phyloP scores from a whole-genome alignment of 2,888 invertebrate genomes.

The Drosophila nr. perissopoda region DNA sequence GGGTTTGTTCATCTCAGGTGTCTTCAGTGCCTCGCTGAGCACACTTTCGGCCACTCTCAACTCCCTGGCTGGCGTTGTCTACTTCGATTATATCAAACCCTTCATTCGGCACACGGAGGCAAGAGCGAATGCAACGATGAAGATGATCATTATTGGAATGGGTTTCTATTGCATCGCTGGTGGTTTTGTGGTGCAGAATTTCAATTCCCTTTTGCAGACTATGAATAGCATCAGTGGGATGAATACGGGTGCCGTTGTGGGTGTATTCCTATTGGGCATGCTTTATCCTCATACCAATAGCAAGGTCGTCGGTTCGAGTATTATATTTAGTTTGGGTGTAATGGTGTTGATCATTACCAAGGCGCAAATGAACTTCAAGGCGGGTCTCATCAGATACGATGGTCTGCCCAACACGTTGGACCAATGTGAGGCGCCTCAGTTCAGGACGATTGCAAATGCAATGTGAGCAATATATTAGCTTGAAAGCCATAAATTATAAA shows the following conservation, averaged over 20 bases:
- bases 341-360: constrained; percentile 79
- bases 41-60: constrained; percentile 87
- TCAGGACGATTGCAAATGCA: constrained; percentile 51
- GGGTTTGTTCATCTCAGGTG: constrained; percentile 87
- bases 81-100: constrained; percentile 86
- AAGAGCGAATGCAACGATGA: constrained; percentile 86
- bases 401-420: constrained; percentile 76
- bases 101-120: constrained; percentile 84
- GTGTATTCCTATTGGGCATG: constrained; percentile 89
- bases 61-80: constrained; percentile 86
- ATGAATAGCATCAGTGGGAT: constrained; percentile 85
- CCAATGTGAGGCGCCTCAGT: constrained; percentile 69
- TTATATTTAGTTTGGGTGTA: constrained; percentile 70
- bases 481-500: not conserved
- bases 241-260: constrained; percentile 88
- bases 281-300: constrained; percentile 88
- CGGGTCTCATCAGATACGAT: constrained; percentile 73
- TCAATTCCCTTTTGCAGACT: constrained; percentile 86
- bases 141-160: constrained; percentile 82
- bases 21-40: constrained; percentile 88
- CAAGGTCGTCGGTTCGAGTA: constrained; percentile 77
- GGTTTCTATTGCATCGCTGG: constrained; percentile 88
- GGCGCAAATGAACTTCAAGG: constrained; percentile 67
- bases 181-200: constrained; percentile 84
- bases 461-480: constrained; percentile 56